Base-by-base conservation (phyloP, 2,888 invertebrate genomes). In the Ectobius pallidus region DNA sequence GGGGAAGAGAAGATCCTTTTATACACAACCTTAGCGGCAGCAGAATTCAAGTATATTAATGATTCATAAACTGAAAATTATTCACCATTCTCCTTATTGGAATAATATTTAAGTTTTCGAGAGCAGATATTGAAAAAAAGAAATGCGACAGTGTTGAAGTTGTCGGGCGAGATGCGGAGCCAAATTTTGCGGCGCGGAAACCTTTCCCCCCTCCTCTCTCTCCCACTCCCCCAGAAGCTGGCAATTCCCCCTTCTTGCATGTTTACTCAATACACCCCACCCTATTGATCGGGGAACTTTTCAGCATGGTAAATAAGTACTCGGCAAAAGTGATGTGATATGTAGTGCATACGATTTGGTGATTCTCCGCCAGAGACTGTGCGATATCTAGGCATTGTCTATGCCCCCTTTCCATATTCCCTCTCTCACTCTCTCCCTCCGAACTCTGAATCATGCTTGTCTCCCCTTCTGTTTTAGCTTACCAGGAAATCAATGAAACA, bases 251-350 rank as follows among this genome's bases (percentile, higher is more conserved):
- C n/a, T n/a, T n/a, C 75, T 74, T 73, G 75, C 75, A 73, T 78
- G 77, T 77, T 78, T 78, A 77, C 78, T 77, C 78, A 77, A 77
- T 77, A 77, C 75, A 77, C 76, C 76, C 72, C 61, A 61, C 67
- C 69, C 69, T 76, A 76, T 76, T 72, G 76, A 76, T 76, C 76
- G 71, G 55, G 44, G 58, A 75, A 77, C 77, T 78, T 77, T 77
- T 75, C 77, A 77, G 75, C 78, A 77, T 77, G 77, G 77, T 77
- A 77, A 77, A 77, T 77, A 78, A 77, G 77, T 77, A 77, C 77
- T 74, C 76, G 75, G 76, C 75, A 76, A 76, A 78, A 77, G 77
- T 77, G 76, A 77, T 77, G 77, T 77, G 77, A 77, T 77, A 77
- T 77, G 77, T 77, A 77, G 76, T 76, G 77, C 77, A 77, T 77